phyloP scores from a whole-genome alignment of 35 echinoderm and acorn worm species.

The Ptychodera flava region DNA sequence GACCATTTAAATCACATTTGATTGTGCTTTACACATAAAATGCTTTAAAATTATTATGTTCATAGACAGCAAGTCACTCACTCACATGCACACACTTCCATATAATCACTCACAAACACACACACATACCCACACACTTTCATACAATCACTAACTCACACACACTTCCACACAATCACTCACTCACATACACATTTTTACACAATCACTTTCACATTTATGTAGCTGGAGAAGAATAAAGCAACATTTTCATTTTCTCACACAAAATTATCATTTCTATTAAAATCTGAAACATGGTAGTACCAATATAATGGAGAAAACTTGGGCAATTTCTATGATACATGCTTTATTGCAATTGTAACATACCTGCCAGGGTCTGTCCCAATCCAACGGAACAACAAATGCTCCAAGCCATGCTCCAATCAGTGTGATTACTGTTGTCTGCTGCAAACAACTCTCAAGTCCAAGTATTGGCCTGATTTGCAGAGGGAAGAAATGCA shows the following conservation, averaged over 20 bases:
- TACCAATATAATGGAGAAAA: neutral
- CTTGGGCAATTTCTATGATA: neutral
- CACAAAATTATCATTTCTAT: neutral
- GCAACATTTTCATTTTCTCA: neutral
- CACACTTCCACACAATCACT: neutral
- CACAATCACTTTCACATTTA: neutral
- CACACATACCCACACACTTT: no score
- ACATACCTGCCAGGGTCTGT: conserved; percentile 93
- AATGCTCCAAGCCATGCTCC: conserved; percentile 94
- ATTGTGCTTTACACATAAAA: no score
- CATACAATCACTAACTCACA: neutral
- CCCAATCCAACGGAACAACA: conserved; percentile 91
- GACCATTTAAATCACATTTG: no score
- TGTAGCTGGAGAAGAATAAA: neutral
- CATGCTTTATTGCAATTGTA: neutral
- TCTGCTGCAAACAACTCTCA: conserved; percentile 55
- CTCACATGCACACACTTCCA: no score
- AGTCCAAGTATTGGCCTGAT: conserved; percentile 47
- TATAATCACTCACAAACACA: no score
- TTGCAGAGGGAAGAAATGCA: no score
- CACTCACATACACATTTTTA: neutral
- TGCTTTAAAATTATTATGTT: no score
- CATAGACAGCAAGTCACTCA: no score
- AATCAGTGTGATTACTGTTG: conserved; percentile 41
- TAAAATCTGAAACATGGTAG: neutral